phyloP scores from a whole-genome alignment of 2,888 invertebrate species.

The Tigriopus californicus region DNA sequence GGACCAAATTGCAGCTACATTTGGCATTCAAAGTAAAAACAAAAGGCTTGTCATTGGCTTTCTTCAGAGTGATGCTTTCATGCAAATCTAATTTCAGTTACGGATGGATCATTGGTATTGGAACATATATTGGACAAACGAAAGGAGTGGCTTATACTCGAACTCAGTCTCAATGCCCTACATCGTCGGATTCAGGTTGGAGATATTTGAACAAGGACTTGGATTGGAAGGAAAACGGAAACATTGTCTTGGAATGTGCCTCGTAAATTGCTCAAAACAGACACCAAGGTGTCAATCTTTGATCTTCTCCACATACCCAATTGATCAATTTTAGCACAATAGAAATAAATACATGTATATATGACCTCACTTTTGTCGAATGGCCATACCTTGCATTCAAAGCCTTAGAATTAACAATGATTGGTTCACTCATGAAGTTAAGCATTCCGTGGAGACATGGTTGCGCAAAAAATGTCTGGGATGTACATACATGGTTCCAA shows the following conservation, averaged over 20 bases:
- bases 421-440: too few relatives aligned
- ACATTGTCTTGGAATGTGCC: background rate
- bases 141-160: background rate
- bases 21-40: background rate
- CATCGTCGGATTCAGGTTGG: background rate
- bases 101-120: background rate
- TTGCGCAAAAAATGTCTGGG: background rate
- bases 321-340: too few relatives aligned
- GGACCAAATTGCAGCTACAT: background rate
- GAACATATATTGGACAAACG: background rate
- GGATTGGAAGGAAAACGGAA: background rate
- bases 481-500: background rate
- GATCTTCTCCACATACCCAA: too few relatives aligned
- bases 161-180: background rate
- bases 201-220: background rate
- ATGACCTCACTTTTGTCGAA: too few relatives aligned
- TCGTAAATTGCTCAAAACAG: background rate
- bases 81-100: background rate
- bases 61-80: background rate
- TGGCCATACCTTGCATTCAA: too few relatives aligned
- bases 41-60: background rate
- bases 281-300: too few relatives aligned
- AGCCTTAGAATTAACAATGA: too few relatives aligned
- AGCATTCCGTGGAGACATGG: slow-evolving; percentile 1
- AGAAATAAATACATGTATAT: too few relatives aligned